These are phyloP conservation scores for Drosophila sturtevanti DNA, from an alignment of 1,140 invertebrate species.

Conservation along the genomic window DNA sequence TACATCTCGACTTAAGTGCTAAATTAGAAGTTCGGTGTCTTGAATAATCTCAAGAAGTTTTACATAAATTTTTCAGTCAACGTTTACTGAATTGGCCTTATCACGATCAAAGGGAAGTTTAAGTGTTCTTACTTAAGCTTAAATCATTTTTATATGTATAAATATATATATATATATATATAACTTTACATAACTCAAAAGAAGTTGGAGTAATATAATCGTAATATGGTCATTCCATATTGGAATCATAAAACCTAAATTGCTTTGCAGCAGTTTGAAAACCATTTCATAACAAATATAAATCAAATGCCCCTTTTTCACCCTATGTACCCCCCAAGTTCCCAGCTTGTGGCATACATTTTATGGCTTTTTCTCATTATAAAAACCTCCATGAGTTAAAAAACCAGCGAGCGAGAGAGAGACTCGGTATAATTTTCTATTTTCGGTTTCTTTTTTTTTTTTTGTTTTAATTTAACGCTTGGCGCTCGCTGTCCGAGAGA, in stretches of 20 bases:
- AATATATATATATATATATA: too few relatives aligned
- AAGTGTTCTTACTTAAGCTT: too few relatives aligned
- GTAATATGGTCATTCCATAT: neutral
- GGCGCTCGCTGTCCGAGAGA: constrained; percentile 43
- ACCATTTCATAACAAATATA: constrained; percentile 70
- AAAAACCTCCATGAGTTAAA: constrained; percentile 48
- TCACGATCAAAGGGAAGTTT: too few relatives aligned
- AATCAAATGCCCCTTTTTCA: constrained; percentile 63
- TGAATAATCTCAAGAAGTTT: too few relatives aligned
- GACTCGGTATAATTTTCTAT: constrained; percentile 58
- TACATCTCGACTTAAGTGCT: too few relatives aligned
- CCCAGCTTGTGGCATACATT: constrained; percentile 31
- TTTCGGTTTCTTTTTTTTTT: constrained; percentile 39
- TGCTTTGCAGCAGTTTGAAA: constrained; percentile 15
- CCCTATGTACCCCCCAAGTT: neutral
- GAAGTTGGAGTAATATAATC: neutral
- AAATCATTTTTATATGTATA: too few relatives aligned
- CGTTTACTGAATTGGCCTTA: too few relatives aligned
- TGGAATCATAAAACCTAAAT: neutral
- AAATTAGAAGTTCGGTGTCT: too few relatives aligned
- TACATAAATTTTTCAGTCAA: too few relatives aligned
- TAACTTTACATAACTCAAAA: neutral
- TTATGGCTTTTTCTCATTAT: constrained; percentile 76
- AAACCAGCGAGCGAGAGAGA: constrained; percentile 43
- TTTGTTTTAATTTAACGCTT: constrained; percentile 69